These are phyloP conservation scores for Hyaena hyaena DNA, from an alignment of 2,113 vertebrate species.

Conservation along the genomic window DNA sequence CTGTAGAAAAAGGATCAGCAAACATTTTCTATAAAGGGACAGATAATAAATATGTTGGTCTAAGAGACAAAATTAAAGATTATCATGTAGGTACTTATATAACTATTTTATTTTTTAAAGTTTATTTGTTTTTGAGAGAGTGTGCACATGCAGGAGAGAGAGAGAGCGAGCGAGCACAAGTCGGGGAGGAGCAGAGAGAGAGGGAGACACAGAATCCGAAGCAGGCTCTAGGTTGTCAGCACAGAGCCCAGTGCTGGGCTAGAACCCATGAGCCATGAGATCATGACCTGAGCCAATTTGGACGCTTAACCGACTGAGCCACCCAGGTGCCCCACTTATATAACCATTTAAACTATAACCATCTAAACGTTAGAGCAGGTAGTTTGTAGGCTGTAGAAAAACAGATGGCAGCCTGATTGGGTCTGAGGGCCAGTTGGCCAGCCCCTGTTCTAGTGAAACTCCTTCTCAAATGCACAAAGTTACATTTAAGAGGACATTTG, in stretches of 20 bases:
- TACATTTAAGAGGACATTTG: not conserved
- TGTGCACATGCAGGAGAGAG: no score
- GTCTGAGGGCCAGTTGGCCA: not conserved
- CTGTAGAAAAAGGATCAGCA: not conserved
- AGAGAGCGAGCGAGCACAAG: no score
- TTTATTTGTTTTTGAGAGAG: no score
- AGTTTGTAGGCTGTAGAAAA: not conserved
- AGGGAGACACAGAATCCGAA: no score
- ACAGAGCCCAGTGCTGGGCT: no score
- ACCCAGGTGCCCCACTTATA: not conserved
- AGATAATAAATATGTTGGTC: not conserved
- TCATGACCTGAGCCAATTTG: no score
- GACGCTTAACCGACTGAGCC: no score
- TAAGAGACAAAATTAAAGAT: not conserved
- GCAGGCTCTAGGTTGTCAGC: no score
- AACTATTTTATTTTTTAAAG: not conserved
- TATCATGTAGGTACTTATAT: not conserved
- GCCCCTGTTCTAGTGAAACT: not conserved
- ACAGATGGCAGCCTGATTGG: not conserved
- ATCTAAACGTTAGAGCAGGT: not conserved
- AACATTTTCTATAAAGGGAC: slow-evolving; percentile 2
- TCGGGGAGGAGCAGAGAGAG: no score
- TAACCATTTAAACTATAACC: not conserved
- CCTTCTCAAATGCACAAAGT: not conserved
- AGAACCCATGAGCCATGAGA: no score